Evolutionary conservation across 2,113 vertebrate genomes (phyloP), one percentile per base, ranked within the genome.

Genomic region (Ciconia boyciana): DNA sequence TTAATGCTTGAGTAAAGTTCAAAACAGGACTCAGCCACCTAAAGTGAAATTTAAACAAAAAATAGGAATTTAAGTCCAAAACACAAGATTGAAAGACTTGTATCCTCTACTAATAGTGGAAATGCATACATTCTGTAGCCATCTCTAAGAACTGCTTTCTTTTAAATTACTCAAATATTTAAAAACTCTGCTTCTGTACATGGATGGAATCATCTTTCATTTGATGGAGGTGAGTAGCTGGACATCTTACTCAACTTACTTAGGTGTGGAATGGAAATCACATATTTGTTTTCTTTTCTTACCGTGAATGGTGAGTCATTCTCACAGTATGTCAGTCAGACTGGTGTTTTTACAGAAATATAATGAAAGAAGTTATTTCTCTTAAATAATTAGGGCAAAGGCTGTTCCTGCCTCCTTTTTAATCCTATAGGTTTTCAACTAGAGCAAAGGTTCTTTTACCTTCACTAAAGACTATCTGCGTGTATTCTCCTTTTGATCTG

Each of bases 281-380:
- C 28, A 17, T 31, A 16, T 69, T 61, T 3, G 43, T 55, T 55
- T 91, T 21, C 7, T 51, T 72, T 66, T 66, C 58, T 79, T 28
- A 44, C 22, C 2, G 2, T 0, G 0, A 60, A 60, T 64, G 17
- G 46, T 41, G 17, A 9, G 10, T 54, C 25, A 36, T 51, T 70
- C 39, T 87, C 34, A 41, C 10, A 82, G 16, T 52, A 29, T 20
- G 25, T 11, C 46, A 55, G 12, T 46, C 39, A 62, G 29, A 44
- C 15, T n/a, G 11, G 14, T 51, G 29, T 57, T 57, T 62, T 70
- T 31, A 78, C 10, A 55, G 18, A 64, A 62, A 34, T 49, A 32
- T 43, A 31, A 41, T 52, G 19, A 91, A 74, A 51, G 1, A 57
- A 44, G 17, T 51, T 86, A 28, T 48, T 66, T 74, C 9, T 48